Evolutionary conservation across 2,888 invertebrate genomes (phyloP).

Genomic region (Teinopalpus imperialis): DNA sequence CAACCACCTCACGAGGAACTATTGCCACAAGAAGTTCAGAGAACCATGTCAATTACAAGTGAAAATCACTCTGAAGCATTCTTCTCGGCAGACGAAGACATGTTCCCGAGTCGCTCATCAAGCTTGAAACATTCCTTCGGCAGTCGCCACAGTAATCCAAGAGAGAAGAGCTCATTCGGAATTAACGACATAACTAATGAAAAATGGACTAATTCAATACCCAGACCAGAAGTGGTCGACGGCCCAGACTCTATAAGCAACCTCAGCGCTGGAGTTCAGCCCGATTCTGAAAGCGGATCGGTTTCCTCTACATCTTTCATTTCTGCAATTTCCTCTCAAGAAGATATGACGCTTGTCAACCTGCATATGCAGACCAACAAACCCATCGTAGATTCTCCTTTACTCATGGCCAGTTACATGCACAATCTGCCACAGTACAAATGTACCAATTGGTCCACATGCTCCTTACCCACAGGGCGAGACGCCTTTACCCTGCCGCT

Average conservation of each 20-base stretch:
- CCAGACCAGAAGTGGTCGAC: slow-evolving; percentile 57
- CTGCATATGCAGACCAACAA: slow-evolving; percentile 96
- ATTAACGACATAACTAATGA: slow-evolving; percentile 67
- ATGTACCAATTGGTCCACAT: slow-evolving; percentile 89
- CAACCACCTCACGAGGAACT: slow-evolving; percentile 82
- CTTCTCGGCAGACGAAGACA: slow-evolving; percentile 96
- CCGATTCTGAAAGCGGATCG: slow-evolving; percentile 90
- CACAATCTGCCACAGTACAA: slow-evolving; percentile 93
- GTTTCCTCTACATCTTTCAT: slow-evolving; percentile 93
- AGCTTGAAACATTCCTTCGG: slow-evolving; percentile 85
- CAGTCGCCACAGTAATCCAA: slow-evolving; percentile 68
- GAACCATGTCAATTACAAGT: slow-evolving; percentile 93
- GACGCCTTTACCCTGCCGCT: slow-evolving; percentile 91
- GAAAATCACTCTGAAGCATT: slow-evolving; percentile 96
- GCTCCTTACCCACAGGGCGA: slow-evolving; percentile 86
- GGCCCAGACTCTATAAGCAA: slow-evolving; percentile 69
- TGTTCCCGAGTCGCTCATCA: slow-evolving; percentile 86
- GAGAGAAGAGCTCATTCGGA: slow-evolving; percentile 82
- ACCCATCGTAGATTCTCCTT: slow-evolving; percentile 95
- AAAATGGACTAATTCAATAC: slow-evolving; percentile 64
- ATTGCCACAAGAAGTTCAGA: slow-evolving; percentile 85
- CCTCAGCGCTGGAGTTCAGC: slow-evolving; percentile 62
- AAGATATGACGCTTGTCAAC: slow-evolving; percentile 95
- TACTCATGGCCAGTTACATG: slow-evolving; percentile 97
- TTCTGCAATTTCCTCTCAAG: slow-evolving; percentile 95